Percentiles rank a stretch among this genome's conserved stretches.
Evolutionary conservation across 92 coral and sea anemone genomes (phyloP).

Genomic region (Bergia sp.): DNA sequence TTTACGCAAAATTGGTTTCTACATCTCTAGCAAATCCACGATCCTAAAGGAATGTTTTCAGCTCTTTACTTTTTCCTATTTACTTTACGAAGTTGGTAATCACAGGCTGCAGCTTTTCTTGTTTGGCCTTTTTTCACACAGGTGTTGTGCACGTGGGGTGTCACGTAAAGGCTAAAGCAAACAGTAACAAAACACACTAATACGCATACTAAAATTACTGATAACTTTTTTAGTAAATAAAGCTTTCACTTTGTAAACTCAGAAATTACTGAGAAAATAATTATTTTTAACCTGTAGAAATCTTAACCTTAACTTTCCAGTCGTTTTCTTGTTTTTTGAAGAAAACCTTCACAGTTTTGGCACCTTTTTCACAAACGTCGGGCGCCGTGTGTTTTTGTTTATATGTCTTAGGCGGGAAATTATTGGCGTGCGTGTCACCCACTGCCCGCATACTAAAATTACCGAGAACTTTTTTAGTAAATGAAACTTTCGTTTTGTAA

Average conservation of each 20-base stretch:
- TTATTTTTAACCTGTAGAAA: neutral
- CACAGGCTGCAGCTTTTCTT: constrained; percentile 8
- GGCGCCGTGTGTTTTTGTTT: neutral
- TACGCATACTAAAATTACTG: neutral
- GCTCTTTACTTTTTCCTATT: neutral
- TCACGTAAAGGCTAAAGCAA: neutral
- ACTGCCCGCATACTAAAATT: neutral
- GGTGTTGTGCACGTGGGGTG: neutral
- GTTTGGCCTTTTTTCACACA: constrained; percentile 1
- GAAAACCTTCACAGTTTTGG: neutral
- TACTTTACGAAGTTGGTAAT: neutral
- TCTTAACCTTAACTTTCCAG: neutral
- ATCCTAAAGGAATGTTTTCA: neutral
- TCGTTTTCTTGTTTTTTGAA: neutral
- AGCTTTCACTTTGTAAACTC: neutral
- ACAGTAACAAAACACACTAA: neutral
- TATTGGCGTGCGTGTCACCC: neutral
- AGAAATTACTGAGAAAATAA: neutral
- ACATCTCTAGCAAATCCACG: constrained; percentile 1
- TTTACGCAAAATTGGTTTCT: neutral
- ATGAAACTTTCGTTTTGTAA: neutral
- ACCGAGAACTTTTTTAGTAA: constrained; percentile 2
- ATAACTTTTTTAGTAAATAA: constrained; percentile 4
- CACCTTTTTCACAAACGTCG: too few species aligned
- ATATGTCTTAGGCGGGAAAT: neutral